phyloP scores from a whole-genome alignment of 1,140 invertebrate species.

The Ctenoplectra terminalis region DNA sequence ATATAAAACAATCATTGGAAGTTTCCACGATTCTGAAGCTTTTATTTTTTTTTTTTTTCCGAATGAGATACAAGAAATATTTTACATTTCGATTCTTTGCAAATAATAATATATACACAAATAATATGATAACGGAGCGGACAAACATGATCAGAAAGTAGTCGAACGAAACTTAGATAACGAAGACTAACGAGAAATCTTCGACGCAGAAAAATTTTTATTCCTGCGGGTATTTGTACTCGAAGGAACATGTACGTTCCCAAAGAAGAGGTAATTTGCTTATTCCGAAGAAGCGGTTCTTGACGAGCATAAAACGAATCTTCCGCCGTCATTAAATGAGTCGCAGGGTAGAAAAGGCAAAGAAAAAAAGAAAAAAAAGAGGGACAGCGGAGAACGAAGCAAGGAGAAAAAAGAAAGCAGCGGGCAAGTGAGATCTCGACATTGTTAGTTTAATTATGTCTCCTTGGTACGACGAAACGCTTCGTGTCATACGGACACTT shows the following conservation, averaged over 20 bases:
- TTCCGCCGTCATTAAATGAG: conserved; percentile 52
- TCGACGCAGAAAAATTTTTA: neutral
- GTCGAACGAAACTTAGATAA: too few relatives aligned
- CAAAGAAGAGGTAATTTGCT: conserved; percentile 45
- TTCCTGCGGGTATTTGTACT: too few relatives aligned
- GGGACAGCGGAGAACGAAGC: neutral
- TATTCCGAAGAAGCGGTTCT: conserved; percentile 34
- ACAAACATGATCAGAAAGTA: neutral
- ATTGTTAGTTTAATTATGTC: conserved; percentile 71
- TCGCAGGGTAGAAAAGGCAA: conserved; percentile 4
- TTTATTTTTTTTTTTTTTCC: too few relatives aligned
- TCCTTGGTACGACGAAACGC: conserved; percentile 49
- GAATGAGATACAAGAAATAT: too few relatives aligned
- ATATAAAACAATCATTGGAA: too few relatives aligned
- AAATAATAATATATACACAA: too few relatives aligned
- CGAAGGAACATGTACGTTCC: neutral
- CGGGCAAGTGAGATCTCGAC: conserved; percentile 29
- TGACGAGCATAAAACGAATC: conserved; percentile 26
- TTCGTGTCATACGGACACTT: conserved; percentile 31
- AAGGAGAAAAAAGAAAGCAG: neutral
- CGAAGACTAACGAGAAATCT: too few relatives aligned
- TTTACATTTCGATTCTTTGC: too few relatives aligned
- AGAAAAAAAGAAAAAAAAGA: too few relatives aligned
- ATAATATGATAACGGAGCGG: too few relatives aligned
- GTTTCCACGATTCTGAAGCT: too few relatives aligned